phyloP scores from a whole-genome alignment of 2,888 invertebrate species.

The Poecilus cupreus region DNA sequence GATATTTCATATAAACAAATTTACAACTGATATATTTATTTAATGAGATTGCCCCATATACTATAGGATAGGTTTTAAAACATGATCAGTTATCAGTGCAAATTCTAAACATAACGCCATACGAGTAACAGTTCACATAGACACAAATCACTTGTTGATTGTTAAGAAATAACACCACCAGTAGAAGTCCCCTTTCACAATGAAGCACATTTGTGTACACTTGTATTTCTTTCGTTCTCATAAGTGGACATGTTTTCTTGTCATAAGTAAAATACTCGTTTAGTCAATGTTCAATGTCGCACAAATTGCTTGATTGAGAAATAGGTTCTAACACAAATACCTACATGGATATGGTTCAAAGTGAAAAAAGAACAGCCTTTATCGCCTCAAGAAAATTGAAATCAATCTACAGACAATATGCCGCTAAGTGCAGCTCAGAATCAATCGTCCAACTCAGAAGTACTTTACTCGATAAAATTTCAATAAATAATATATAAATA shows the following conservation, averaged over 20 bases:
- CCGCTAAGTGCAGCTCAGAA: conserved; percentile 68
- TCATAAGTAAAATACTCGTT: not conserved
- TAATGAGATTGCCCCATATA: conserved; percentile 19
- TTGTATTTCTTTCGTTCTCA: not conserved
- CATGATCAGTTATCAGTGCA: conserved; percentile 25
- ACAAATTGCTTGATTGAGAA: conserved; percentile 26
- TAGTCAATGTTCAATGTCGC: not conserved
- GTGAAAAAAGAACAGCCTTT: conserved; percentile 7
- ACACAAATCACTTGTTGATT: conserved; percentile 32
- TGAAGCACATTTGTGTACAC: not conserved
- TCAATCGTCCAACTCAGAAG: conserved; percentile 67
- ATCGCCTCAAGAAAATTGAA: conserved; percentile 70
- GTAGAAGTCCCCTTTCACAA: conserved; percentile 3
- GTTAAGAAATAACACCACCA: conserved; percentile 26
- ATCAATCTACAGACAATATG: conserved; percentile 70
- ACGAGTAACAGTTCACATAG: conserved; percentile 44
- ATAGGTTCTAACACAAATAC: conserved; percentile 23
- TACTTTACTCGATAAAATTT: conserved; percentile 69
- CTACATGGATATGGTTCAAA: conserved; percentile 15
- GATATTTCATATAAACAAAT: conserved; percentile 16
- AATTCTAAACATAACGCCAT: conserved; percentile 30
- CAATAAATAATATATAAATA: conserved; percentile 65
- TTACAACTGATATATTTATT: conserved; percentile 25
- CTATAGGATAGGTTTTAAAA: conserved; percentile 24
- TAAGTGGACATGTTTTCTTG: not conserved